phyloP scores from a whole-genome alignment of 2,113 vertebrate species.

The Rissa tridactyla region DNA sequence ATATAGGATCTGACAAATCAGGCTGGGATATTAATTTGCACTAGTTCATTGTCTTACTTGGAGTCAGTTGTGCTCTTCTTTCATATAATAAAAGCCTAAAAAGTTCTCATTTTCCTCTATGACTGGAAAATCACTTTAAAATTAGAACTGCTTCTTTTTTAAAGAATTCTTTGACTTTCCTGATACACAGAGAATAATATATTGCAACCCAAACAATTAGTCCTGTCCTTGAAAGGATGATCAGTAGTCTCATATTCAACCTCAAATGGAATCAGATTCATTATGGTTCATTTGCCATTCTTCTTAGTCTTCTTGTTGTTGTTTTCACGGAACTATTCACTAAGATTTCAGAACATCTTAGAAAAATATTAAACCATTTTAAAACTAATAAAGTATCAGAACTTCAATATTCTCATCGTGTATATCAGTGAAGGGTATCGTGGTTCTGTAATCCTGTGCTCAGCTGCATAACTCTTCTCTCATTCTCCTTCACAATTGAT shows the following conservation, averaged over 20 bases:
- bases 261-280: not conserved
- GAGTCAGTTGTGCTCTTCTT: not conserved
- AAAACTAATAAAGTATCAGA: not conserved
- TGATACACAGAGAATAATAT: not conserved
- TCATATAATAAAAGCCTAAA: not conserved
- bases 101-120: not conserved
- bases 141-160: not conserved
- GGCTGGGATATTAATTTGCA: not conserved
- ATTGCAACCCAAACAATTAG: not conserved
- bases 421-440: not conserved
- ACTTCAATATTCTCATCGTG: not conserved
- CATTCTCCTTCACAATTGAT: not conserved
- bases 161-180: not conserved
- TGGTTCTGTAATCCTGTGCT: not conserved
- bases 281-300: not conserved
- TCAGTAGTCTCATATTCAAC: not conserved
- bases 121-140: not conserved
- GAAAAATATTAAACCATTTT: not conserved
- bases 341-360: not conserved
- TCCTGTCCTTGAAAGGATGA: not conserved
- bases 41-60: not conserved
- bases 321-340: not conserved
- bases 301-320: not conserved
- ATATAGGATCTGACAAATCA: not conserved
- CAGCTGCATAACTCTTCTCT: not conserved